Conservation (phyloP, 2,797 vertebrate genomes). For the Danio jaintianensis region DNA sequence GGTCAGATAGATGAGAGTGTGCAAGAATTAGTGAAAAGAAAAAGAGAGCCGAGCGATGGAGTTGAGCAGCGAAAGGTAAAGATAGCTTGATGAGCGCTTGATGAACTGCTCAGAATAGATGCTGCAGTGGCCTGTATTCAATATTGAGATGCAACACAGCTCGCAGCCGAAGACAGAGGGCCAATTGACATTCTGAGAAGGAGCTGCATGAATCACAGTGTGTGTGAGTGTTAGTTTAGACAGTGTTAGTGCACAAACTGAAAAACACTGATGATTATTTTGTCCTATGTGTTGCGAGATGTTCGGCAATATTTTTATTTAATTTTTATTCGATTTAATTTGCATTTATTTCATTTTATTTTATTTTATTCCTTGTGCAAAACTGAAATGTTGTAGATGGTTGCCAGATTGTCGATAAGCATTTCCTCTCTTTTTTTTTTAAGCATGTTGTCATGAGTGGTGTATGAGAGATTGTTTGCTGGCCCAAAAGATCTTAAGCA, state of each 20-base stretch:
- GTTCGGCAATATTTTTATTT: not conserved
- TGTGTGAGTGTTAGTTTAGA: constrained; percentile 17
- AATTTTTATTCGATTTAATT: too few relatives aligned
- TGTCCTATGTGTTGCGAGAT: not conserved
- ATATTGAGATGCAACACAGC: constrained; percentile 59
- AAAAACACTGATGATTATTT: not conserved
- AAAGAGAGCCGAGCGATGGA: constrained; percentile 52
- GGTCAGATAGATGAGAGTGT: constrained; percentile 61
- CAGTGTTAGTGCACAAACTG: not conserved
- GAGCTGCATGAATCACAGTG: constrained; percentile 48
- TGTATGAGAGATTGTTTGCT: too few relatives aligned
- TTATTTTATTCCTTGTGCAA: not conserved
- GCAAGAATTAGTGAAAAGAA: constrained; percentile 48
- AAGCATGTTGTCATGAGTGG: too few relatives aligned
- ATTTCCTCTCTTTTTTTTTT: not conserved
- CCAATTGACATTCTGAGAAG: constrained; percentile 67
- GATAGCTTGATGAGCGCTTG: constrained; percentile 54
- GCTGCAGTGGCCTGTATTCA: constrained; percentile 46
- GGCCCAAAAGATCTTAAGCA: too few relatives aligned
- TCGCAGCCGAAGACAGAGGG: constrained; percentile 65
- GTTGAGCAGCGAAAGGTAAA: constrained; percentile 22
- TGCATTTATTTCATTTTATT: too few relatives aligned
- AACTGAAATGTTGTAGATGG: not conserved
- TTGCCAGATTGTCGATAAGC: not conserved
- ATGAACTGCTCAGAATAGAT: constrained; percentile 54